These are phyloP conservation scores for Microcebus griseorufus DNA, from an alignment of 2,113 vertebrate genomes.

Conservation along the genomic window DNA sequence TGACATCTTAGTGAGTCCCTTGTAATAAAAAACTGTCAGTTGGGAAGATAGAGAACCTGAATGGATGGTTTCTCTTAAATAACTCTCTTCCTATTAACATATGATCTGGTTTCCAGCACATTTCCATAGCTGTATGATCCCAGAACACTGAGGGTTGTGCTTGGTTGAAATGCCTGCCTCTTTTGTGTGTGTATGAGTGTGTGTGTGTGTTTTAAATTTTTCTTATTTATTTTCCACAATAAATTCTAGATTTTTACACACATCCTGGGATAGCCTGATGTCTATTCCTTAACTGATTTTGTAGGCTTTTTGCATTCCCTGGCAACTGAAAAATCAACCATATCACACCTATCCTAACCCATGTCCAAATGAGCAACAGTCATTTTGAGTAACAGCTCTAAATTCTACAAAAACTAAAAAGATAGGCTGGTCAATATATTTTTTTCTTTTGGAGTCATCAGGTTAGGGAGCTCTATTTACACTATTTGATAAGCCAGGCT, in stretches of 20 bases:
- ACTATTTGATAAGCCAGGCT: background rate
- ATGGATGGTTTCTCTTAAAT: background rate
- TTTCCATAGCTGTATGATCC: background rate
- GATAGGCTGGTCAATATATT: background rate
- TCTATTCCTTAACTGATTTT: background rate
- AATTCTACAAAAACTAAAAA: background rate
- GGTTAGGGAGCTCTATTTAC: background rate
- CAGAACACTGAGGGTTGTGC: background rate
- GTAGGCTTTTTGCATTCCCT: background rate
- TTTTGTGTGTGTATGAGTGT: background rate
- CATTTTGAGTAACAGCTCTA: background rate
- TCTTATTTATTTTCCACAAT: background rate
- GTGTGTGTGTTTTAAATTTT: background rate
- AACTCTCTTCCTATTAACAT: background rate
- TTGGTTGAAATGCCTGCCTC: background rate
- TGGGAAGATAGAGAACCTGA: background rate
- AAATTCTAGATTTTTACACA: background rate
- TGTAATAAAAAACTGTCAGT: background rate
- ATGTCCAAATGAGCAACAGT: background rate
- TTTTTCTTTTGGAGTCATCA: background rate
- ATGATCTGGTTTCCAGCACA: background rate
- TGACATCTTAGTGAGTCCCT: background rate
- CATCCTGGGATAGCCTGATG: background rate
- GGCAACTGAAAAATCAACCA: background rate
- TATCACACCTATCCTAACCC: background rate